Base-by-base conservation (phyloP, 92 coral and sea anemone species). In the Palythoa grandis region DNA sequence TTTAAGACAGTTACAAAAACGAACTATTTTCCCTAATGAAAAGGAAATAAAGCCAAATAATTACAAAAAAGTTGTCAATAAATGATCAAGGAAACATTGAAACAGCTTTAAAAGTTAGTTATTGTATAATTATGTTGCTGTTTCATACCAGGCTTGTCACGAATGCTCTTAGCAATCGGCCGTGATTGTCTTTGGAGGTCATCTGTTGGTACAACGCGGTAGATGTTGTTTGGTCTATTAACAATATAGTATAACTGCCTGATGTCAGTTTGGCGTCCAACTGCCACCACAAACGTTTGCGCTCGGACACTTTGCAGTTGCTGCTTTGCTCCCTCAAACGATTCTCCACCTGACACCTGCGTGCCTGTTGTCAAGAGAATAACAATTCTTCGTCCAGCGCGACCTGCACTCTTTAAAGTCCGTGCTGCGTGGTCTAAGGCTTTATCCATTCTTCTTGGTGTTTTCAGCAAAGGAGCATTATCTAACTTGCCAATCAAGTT, bases 241-340 rank as follows among this genome's bases (percentile, higher is more conserved):
- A 92, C 95, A 17, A 91, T 75, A 12, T 74, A 75, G 20, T 72
- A 82, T 53, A 94, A 60, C 70, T 91, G 94, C 11, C 92, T 80
- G 58, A 58, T 84, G 72, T 92, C 92, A 25, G 88, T 85, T 29
- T 92, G 88, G 5, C 57, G 68, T 14, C 94, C 98, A 75, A 96
- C 79, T 8, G 92, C 98, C 4, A 96, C 88, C 48, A 94, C 93
- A 83, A 92, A 96, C 4, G 91, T 91, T 11, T 92, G 92, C 12
- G 92, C 92, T 52, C 98, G 95, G 68, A 73, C 76, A 16, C 82
- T 86, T 10, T 74, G 79, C 14, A 96, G 54, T 75, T 61, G 88
- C 38, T 86, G 75, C 5, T 88, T 83, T 5, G 93, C 89, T 5
- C 57, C 78, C 17, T 52, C 83, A 66, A 96, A 75, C 11, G 87